phyloP scores from a whole-genome alignment of 2,113 vertebrate species.

The Muntiacus reevesi region DNA sequence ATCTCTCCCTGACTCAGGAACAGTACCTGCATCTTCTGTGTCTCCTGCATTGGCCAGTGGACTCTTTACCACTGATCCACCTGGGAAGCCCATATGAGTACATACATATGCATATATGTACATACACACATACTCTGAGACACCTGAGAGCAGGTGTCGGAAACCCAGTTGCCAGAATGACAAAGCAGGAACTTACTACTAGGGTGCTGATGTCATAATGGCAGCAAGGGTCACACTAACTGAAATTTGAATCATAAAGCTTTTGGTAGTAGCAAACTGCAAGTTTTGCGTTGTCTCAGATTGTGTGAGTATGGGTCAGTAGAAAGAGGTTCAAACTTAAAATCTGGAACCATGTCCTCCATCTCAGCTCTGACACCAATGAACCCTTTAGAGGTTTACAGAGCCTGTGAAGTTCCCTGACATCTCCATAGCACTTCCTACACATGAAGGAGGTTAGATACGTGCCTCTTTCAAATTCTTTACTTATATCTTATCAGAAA shows the following conservation, averaged over 20 bases:
- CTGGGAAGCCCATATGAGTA: neutral
- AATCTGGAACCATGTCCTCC: neutral
- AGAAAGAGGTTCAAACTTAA: neutral
- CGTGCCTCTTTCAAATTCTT: neutral
- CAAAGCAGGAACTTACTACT: neutral
- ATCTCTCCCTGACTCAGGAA: neutral
- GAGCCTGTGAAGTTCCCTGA: neutral
- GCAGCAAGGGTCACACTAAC: neutral
- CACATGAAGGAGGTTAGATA: neutral
- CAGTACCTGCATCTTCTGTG: neutral
- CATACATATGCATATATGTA: neutral
- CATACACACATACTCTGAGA: neutral
- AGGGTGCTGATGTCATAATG: constrained; percentile 12
- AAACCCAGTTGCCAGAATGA: neutral
- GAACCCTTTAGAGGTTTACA: neutral
- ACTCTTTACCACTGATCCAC: neutral
- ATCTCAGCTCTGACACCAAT: neutral
- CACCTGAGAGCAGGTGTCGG: neutral
- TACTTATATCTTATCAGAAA: neutral
- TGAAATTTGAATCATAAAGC: neutral
- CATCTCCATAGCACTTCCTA: neutral
- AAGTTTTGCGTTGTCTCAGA: neutral
- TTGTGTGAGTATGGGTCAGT: neutral
- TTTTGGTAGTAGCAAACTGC: neutral
- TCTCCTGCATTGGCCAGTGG: neutral